Conservation (phyloP, 2,888 invertebrate species). For the Hermaeophaga mercurialis region DNA sequence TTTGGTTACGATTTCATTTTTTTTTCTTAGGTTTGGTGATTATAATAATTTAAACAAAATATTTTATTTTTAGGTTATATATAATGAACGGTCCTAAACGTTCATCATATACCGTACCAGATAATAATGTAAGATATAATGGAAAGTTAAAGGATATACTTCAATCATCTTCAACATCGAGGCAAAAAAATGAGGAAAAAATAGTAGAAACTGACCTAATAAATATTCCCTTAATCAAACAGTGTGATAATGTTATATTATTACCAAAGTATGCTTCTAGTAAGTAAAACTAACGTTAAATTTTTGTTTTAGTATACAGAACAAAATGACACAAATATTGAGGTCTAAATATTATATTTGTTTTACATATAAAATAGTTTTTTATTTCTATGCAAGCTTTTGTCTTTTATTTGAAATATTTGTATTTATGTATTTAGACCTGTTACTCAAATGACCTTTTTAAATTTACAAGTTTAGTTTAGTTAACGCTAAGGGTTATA, state of each 20-base stretch:
- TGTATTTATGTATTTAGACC: too few relatives aligned
- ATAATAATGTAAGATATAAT: conserved; percentile 38
- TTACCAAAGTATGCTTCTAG: conserved; percentile 70
- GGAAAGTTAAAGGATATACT: conserved; percentile 42
- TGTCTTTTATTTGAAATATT: too few relatives aligned
- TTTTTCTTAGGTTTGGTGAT: neutral
- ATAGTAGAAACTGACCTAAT: conserved; percentile 35
- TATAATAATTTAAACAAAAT: neutral
- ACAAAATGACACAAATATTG: too few relatives aligned
- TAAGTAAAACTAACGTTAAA: conserved; percentile 38
- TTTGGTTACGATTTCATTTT: conserved; percentile 4
- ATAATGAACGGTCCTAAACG: conserved; percentile 29
- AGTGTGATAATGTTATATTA: conserved; percentile 69
- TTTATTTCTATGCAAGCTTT: too few relatives aligned
- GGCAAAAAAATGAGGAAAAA: conserved; percentile 34
- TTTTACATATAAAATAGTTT: too few relatives aligned
- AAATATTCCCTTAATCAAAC: conserved; percentile 68
- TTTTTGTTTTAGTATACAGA: too few relatives aligned
- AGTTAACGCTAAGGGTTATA: too few relatives aligned
- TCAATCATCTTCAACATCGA: conserved; percentile 33
- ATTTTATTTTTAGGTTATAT: conserved; percentile 1
- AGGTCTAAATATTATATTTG: too few relatives aligned
- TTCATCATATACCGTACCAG: conserved; percentile 25
- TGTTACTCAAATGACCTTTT: too few relatives aligned
- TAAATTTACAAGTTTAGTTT: too few relatives aligned